phyloP scores from a whole-genome alignment of 2,797 vertebrate genomes.

The Taenioides sp. region DNA sequence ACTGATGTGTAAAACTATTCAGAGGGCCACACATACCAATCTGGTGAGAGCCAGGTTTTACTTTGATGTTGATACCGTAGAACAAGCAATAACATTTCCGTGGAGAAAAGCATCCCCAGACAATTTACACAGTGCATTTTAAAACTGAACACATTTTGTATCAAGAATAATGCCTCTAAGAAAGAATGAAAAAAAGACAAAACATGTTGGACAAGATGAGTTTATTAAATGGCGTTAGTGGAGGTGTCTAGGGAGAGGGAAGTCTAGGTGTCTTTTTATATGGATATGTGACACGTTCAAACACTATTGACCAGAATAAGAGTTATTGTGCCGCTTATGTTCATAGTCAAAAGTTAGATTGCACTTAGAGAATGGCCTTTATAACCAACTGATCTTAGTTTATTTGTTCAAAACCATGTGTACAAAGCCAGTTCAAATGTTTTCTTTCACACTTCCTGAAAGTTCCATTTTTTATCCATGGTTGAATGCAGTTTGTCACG shows the following conservation, averaged over 20 bases:
- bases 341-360: not conserved
- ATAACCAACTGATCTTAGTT: not conserved
- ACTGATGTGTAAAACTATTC: no score
- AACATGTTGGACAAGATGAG: not conserved
- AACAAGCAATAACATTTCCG: no score
- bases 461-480: constrained; percentile 39
- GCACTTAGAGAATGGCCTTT: not conserved
- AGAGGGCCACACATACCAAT: no score
- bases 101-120: no score
- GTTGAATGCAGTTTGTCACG: constrained; percentile 54
- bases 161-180: no score
- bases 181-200: not conserved
- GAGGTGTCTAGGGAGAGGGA: not conserved
- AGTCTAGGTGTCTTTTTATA: not conserved
- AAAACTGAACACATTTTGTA: no score
- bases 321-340: not conserved
- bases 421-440: not conserved
- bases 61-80: no score
- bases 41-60: no score
- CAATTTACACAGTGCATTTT: no score
- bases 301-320: not conserved
- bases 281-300: not conserved
- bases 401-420: not conserved
- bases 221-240: not conserved
- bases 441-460: constrained; percentile 37